phyloP scores from a whole-genome alignment of 1,140 invertebrate genomes.

The Triops longicaudatus region DNA sequence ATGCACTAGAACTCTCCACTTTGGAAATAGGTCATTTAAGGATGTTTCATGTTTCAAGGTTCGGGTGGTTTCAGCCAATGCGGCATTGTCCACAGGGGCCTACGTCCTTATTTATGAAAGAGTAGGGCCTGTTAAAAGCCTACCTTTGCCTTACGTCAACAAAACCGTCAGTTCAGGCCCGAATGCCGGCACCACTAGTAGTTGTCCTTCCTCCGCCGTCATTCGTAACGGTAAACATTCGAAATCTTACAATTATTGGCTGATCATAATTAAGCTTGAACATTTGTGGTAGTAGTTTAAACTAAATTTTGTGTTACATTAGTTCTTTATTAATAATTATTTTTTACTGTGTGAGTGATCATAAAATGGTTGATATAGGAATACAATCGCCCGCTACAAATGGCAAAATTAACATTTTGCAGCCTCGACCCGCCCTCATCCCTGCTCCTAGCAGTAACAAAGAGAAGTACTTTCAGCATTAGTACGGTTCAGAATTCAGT shows the following conservation, averaged over 20 bases:
- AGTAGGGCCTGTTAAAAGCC: slow-evolving; percentile 42
- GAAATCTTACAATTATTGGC: slow-evolving; percentile 33
- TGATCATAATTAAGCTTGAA: slow-evolving; percentile 29
- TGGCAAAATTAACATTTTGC: slow-evolving; percentile 5
- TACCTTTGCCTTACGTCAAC: neutral
- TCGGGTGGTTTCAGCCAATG: slow-evolving; percentile 57
- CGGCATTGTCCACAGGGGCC: slow-evolving; percentile 68
- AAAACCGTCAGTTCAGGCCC: neutral
- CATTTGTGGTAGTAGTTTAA: slow-evolving; percentile 25
- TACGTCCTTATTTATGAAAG: slow-evolving; percentile 86
- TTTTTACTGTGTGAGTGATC: too few relatives aligned
- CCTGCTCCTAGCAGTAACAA: slow-evolving; percentile 1
- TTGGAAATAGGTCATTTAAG: slow-evolving; percentile 21
- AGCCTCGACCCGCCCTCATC: slow-evolving; percentile 16
- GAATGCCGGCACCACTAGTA: neutral
- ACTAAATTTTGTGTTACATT: too few relatives aligned
- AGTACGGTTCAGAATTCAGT: neutral
- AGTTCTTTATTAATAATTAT: too few relatives aligned
- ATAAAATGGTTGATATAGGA: too few relatives aligned
- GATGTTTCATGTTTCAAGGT: slow-evolving; percentile 44
- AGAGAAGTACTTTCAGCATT: neutral
- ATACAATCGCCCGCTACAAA: slow-evolving; percentile 18
- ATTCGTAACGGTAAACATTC: slow-evolving; percentile 29
- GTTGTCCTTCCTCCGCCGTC: slow-evolving; percentile 9
- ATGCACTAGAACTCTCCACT: slow-evolving; percentile 16